Evolutionary conservation across 2,797 vertebrate species (phyloP).

Genomic region (Typhlichthys eigenmanni): DNA sequence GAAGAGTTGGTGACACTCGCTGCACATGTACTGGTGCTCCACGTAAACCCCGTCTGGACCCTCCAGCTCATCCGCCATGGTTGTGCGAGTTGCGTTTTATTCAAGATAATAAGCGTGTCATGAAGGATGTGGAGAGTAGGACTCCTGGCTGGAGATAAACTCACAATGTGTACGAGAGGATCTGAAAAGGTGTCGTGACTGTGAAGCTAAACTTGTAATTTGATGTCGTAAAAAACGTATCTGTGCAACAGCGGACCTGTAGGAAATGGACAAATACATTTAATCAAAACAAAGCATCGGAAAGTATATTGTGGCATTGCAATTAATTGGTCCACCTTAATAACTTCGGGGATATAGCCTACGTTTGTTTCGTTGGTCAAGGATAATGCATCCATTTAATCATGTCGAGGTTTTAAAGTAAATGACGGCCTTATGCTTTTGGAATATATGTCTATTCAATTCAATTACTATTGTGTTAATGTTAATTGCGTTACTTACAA

Average conservation of each 20-base stretch:
- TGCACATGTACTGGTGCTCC: constrained; percentile 94
- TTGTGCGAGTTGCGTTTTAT: constrained; percentile 15
- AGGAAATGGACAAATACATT: constrained; percentile 3
- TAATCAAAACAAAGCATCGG: not conserved
- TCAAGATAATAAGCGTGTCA: constrained; percentile 20
- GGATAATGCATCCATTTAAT: too few relatives aligned
- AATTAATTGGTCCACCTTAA: too few relatives aligned
- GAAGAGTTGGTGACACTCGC: constrained; percentile 89
- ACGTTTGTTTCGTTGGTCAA: too few relatives aligned
- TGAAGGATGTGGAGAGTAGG: constrained; percentile 19
- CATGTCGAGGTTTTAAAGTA: not conserved
- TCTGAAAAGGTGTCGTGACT: not conserved
- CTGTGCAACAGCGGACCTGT: constrained; percentile 28
- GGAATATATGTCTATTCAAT: not conserved
- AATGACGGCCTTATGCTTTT: constrained; percentile 20
- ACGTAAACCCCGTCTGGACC: constrained; percentile 77
- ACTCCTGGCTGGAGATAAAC: constrained; percentile 4
- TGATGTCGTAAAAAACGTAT: constrained; percentile 3
- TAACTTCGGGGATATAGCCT: too few relatives aligned
- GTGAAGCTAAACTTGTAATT: constrained; percentile 3
- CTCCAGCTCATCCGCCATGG: constrained; percentile 80
- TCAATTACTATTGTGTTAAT: not conserved
- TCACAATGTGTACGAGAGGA: not conserved
- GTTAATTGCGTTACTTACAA: not conserved
- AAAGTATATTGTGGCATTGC: not conserved